Percentiles rank a stretch among this genome's conserved stretches.
phyloP scores from a whole-genome alignment of 2,888 invertebrate species.

The Rhabditophanes sp. region DNA sequence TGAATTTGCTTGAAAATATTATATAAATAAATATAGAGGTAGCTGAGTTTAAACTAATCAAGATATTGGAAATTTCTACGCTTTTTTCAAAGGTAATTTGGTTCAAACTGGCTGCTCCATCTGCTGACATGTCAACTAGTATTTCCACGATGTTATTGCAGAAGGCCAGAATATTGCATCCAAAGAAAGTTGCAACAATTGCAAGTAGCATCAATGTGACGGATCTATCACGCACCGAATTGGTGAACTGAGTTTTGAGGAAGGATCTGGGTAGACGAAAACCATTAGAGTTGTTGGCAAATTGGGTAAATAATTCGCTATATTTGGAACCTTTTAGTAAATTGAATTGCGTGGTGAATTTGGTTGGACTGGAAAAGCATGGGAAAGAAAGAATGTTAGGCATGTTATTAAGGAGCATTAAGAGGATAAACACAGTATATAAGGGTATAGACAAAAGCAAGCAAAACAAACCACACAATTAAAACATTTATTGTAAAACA shows the following conservation, averaged over 20 bases:
- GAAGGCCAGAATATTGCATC: slow-evolving; percentile 42
- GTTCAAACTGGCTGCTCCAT: slow-evolving; percentile 1
- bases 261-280: slow-evolving; percentile 1
- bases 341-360: slow-evolving; percentile 25
- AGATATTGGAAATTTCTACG: slow-evolving; percentile 34
- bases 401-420: slow-evolving; percentile 14
- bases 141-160: slow-evolving; percentile 40
- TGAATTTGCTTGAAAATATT: slow-evolving; percentile 37
- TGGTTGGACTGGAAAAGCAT: slow-evolving; percentile 4
- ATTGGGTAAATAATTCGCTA: slow-evolving; percentile 30
- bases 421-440: slow-evolving; percentile 2
- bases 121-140: slow-evolving; percentile 10
- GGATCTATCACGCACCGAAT: slow-evolving; percentile 25
- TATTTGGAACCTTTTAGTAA: slow-evolving; percentile 32
- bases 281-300: slow-evolving; percentile 19
- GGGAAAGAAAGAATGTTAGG: too few species aligned
- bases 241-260: slow-evolving; percentile 12
- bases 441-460: too few species aligned
- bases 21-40: slow-evolving; percentile 39
- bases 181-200: slow-evolving; percentile 40
- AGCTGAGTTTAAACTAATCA: slow-evolving; percentile 40
- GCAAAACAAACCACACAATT: too few species aligned
- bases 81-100: slow-evolving; percentile 5
- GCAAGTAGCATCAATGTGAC: slow-evolving; percentile 41
- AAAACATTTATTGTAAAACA: too few species aligned